These are phyloP conservation scores for Passer montanus DNA, from an alignment of 2,113 vertebrate species.

Conservation along the genomic window DNA sequence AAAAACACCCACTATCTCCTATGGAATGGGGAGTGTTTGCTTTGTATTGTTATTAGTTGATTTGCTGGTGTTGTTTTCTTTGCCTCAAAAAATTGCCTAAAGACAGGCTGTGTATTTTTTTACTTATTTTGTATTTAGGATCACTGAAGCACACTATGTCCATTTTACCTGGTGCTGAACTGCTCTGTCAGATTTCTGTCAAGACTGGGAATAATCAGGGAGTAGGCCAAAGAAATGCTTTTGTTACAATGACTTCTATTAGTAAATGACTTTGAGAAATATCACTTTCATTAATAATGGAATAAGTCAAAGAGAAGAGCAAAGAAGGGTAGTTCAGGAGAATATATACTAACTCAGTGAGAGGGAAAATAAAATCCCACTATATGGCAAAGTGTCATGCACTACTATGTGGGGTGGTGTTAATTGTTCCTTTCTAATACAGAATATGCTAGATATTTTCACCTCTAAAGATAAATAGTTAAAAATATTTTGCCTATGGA, in stretches of 20 bases:
- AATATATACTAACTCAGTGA: background rate
- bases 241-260: background rate
- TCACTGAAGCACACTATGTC: background rate
- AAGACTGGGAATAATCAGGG: background rate
- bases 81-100: background rate
- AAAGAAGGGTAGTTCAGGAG: background rate
- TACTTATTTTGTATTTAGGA: background rate
- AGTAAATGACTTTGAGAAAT: background rate
- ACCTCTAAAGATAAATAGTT: background rate
- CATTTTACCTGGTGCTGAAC: background rate
- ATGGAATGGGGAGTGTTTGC: rapidly evolving
- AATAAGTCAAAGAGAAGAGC: background rate
- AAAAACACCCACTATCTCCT: background rate
- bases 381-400: background rate
- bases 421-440: background rate
- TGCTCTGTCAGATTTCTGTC: background rate
- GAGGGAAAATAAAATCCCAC: background rate
- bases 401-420: background rate
- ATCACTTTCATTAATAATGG: background rate
- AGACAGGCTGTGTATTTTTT: background rate
- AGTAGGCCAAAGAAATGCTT: background rate
- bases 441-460: background rate
- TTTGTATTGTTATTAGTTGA: background rate
- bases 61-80: background rate
- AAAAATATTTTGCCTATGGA: background rate